A percentile compares a stretch with the other conserved stretches of the same genome.
Conservation (phyloP, 2,888 invertebrate species). For the Dryococelus australis region DNA sequence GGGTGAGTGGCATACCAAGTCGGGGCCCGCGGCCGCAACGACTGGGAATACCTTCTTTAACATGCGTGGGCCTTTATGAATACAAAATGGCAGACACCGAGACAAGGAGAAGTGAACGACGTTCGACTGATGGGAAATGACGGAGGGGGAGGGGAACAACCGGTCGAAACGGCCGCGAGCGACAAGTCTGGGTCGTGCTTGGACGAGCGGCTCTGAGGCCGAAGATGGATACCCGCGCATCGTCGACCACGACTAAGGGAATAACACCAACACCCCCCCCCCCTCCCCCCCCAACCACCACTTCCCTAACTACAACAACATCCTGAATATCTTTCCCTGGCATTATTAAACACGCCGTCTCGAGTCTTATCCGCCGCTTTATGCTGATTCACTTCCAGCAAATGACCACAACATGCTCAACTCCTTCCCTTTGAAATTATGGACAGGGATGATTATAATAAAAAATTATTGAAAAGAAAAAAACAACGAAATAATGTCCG, state of each 20-base stretch:
- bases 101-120: background rate
- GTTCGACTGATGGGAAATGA: background rate
- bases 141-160: background rate
- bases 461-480: background rate
- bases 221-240: background rate
- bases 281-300: too few relatives aligned
- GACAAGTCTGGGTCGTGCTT: background rate
- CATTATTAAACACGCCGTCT: background rate
- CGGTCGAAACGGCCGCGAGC: background rate
- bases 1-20: background rate
- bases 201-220: background rate
- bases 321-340: background rate
- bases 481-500: background rate
- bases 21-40: slow-evolving; percentile 16
- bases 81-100: slow-evolving; percentile 43
- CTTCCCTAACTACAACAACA: too few relatives aligned
- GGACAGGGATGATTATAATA: background rate
- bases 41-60: slow-evolving; percentile 44
- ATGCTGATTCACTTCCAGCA: background rate
- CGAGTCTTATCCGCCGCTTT: background rate
- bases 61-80: slow-evolving; percentile 43
- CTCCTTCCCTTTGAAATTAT: background rate
- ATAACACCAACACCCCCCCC: too few relatives aligned
- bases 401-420: background rate
- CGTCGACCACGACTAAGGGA: background rate